A percentile compares a stretch with the other conserved stretches of the same genome.
These are phyloP conservation scores for Hemibagrus guttatus DNA, from an alignment of 2,797 vertebrate species.

Conservation along the genomic window DNA sequence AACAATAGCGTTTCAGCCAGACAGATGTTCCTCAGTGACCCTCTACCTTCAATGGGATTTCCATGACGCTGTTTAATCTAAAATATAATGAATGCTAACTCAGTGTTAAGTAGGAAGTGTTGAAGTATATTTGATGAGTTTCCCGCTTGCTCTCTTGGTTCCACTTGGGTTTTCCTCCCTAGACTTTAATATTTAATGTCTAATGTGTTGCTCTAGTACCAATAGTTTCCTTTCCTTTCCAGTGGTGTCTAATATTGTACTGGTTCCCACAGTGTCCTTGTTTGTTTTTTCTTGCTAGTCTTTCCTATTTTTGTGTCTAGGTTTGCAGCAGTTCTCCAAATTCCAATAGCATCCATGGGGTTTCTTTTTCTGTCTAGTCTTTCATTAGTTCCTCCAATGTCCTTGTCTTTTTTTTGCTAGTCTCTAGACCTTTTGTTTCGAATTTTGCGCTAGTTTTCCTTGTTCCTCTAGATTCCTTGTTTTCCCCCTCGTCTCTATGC, in stretches of 20 bases:
- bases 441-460: not conserved
- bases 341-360: no score
- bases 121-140: not conserved
- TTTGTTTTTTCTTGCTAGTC: no score
- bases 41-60: constrained; percentile 3
- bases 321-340: no score
- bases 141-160: not conserved
- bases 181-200: not conserved
- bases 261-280: not conserved
- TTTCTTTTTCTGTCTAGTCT: not conserved
- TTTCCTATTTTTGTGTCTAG: not conserved
- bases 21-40: constrained; percentile 47
- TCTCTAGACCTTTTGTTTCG: no score
- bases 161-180: not conserved
- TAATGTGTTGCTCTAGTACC: not conserved
- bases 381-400: not conserved
- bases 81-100: not conserved
- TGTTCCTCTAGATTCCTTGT: not conserved
- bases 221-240: not conserved
- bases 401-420: not conserved
- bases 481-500: no score
- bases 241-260: not conserved
- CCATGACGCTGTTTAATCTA: not conserved
- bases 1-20: constrained; percentile 37
- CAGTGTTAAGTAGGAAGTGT: not conserved